Conservation (phyloP, 1,140 invertebrate species). For the Drosophila pachea region DNA sequence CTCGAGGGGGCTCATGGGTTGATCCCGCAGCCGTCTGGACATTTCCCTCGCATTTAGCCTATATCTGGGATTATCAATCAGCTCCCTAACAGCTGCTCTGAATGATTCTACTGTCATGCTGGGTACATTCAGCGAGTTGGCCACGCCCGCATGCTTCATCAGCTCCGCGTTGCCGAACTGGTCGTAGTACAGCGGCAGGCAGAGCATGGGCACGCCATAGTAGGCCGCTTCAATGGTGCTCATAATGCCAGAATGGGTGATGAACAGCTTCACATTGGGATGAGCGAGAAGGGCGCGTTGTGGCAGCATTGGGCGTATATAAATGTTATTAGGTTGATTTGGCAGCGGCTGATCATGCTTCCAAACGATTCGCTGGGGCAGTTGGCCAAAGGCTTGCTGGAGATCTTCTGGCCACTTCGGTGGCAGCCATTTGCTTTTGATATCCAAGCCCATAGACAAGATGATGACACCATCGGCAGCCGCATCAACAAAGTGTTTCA, state of each 20-base stretch:
- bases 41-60: conserved; percentile 52
- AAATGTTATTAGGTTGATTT: conserved; percentile 81
- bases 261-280: conserved; percentile 79
- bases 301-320: conserved; percentile 80
- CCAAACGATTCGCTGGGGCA: conserved; percentile 79
- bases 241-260: conserved; percentile 81
- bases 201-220: conserved; percentile 45
- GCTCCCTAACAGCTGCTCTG: conserved; percentile 14
- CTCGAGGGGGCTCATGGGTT: conserved; percentile 80
- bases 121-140: conserved; percentile 26
- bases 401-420: conserved; percentile 24
- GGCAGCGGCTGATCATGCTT: conserved; percentile 78
- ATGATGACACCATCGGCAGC: conserved; percentile 81
- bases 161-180: conserved; percentile 52
- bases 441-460: conserved; percentile 82
- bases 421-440: conserved; percentile 80
- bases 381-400: conserved; percentile 17
- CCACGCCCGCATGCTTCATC: conserved; percentile 81
- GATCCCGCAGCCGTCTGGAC: conserved; percentile 80
- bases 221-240: conserved; percentile 79
- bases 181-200: conserved; percentile 53
- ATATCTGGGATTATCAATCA: conserved; percentile 39
- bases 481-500: conserved; percentile 81
- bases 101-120: conserved; percentile 13
- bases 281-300: conserved; percentile 80